Percentiles rank a stretch among this genome's conserved stretches.
phyloP scores from a whole-genome alignment of 2,113 vertebrate species.

The Columbina picui region DNA sequence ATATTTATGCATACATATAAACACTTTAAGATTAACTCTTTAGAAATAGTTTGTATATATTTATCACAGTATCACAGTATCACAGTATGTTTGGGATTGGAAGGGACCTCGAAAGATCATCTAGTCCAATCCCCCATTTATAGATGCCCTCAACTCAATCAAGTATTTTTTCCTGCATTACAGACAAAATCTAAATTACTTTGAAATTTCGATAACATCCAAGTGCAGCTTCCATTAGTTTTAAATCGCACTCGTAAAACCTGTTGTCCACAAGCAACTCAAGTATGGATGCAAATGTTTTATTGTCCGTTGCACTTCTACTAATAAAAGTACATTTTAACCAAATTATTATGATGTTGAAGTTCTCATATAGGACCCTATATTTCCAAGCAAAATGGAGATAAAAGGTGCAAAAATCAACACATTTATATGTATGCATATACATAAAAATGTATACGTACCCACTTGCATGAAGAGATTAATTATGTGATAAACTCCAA shows the following conservation, averaged over 20 bases:
- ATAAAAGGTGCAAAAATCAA: background rate
- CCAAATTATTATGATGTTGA: background rate
- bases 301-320: background rate
- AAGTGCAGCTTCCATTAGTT: conserved; percentile 41
- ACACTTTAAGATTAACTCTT: background rate
- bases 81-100: too few relatives aligned
- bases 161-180: background rate
- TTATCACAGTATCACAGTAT: too few relatives aligned
- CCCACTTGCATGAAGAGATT: background rate
- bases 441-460: background rate
- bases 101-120: too few relatives aligned
- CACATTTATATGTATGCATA: background rate
- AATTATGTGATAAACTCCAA: background rate
- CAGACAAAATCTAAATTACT: conserved; percentile 24
- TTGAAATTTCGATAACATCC: conserved; percentile 1
- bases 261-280: background rate
- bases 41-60: conserved; percentile 26
- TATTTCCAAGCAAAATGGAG: background rate
- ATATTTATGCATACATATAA: background rate
- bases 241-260: conserved; percentile 46
- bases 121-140: too few relatives aligned
- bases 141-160: background rate
- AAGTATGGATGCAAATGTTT: conserved; percentile 7
- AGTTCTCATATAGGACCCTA: background rate
- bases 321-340: conserved; percentile 29